Evolutionary conservation across 64 coral and sea anemone genomes (phyloP), one percentile per base, ranked within the genome.

Genomic region (Pocillopora damicornis): DNA sequence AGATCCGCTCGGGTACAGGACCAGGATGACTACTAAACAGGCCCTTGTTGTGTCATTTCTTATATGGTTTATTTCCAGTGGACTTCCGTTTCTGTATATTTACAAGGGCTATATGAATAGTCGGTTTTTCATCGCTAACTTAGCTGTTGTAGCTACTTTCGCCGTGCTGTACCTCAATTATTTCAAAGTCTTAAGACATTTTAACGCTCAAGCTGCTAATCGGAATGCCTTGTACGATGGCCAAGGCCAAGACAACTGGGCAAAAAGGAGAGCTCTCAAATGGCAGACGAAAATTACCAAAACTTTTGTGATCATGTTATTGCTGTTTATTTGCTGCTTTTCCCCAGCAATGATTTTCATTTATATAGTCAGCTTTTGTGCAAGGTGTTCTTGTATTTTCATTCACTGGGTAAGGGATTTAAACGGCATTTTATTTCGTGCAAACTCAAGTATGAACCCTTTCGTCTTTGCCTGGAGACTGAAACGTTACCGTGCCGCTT

Each of bases 61-160:
- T 17, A 93, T 93, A 61, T 97, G 94, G 94, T n/a, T 90, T 11
- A 14, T 93, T 9, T 93, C 94, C 18, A 17, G 93, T 9, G 62
- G 51, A 22, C 58, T 98, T 14, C 72, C 92, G 10, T 76, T 93
- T 35, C 73, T 94, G 26, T 98, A 98, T 62, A 86, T 93, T 74
- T 4, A 81, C 88, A 79, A 93, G 58, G 95, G 95, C n/a, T 98
- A 94, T 76, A 75, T 91, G 20, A 77, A 75, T 2, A 94, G 89
- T 25, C 34, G 92, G 0, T 91, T 98, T 38, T 75, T 95, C 6
- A 92, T 95, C 23, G 94, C 90, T 11, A 91, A 95, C 23, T 89
- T 90, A 37, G 80, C 94, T 37, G 86, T 98, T 30, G 62, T 61
- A 58, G 63, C 88, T 35, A 88, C 95, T 30, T 85, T 98, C 16